phyloP scores from a whole-genome alignment of 2,888 invertebrate genomes.

The Heliconius charithonia region DNA sequence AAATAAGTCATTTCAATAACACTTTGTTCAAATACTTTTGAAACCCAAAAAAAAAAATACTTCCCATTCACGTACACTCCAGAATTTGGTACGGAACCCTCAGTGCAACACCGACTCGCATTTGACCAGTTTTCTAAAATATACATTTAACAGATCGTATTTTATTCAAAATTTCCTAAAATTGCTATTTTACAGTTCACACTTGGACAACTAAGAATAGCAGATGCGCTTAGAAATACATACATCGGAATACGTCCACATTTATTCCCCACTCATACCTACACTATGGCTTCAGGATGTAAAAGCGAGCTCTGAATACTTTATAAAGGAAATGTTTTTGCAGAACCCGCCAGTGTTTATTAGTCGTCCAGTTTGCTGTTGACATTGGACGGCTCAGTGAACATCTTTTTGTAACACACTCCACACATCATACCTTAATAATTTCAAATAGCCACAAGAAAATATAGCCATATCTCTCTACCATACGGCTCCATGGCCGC shows the following conservation, averaged over 20 bases:
- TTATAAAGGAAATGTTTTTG: slow-evolving; percentile 39
- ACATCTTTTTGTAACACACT: slow-evolving; percentile 22
- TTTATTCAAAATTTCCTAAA: not conserved
- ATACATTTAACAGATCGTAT: not conserved
- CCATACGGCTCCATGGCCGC: not conserved
- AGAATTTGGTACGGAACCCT: too few relatives aligned
- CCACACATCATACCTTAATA: slow-evolving; percentile 10
- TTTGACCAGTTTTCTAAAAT: too few relatives aligned
- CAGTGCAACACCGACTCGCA: too few relatives aligned
- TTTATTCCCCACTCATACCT: not conserved
- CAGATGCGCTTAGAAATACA: not conserved
- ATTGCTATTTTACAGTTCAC: not conserved
- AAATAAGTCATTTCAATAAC: not conserved
- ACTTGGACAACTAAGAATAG: not conserved
- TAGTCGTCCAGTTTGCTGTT: slow-evolving; percentile 34
- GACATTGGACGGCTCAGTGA: slow-evolving; percentile 32
- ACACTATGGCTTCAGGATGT: slow-evolving; percentile 3
- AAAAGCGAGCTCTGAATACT: slow-evolving; percentile 31
- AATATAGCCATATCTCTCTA: not conserved
- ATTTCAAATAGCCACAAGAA: slow-evolving; percentile 30
- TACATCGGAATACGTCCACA: not conserved
- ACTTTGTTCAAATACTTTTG: not conserved
- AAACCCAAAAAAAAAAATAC: not conserved
- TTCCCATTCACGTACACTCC: too few relatives aligned
- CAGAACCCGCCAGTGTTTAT: slow-evolving; percentile 32